Conservation (phyloP, 2,113 vertebrate genomes). For the Pseudolaguvia tuberculata region DNA sequence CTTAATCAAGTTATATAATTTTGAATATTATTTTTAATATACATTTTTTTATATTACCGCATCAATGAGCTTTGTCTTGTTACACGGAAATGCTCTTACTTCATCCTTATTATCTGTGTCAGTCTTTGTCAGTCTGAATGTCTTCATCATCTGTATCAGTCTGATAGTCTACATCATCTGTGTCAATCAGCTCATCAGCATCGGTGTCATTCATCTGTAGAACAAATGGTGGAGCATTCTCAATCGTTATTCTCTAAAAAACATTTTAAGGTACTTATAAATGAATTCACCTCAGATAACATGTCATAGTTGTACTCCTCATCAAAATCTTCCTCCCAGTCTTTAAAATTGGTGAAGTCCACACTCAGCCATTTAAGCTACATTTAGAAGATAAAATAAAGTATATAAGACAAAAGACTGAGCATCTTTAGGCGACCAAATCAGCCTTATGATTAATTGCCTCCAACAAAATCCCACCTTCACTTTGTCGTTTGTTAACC, state of each 20-base stretch:
- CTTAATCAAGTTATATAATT: too few relatives aligned
- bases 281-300: slow-evolving; percentile 84
- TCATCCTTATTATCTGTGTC: slow-evolving; percentile 58
- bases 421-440: neutral
- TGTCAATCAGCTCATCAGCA: slow-evolving; percentile 89
- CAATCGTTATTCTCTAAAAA: neutral
- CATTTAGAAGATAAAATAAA: neutral
- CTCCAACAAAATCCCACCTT: slow-evolving; percentile 69
- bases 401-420: too few relatives aligned
- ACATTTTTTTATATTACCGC: too few relatives aligned
- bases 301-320: slow-evolving; percentile 96
- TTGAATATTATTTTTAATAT: too few relatives aligned
- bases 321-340: slow-evolving; percentile 97
- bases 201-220: slow-evolving; percentile 96
- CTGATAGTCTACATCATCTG: slow-evolving; percentile 77
- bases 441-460: neutral
- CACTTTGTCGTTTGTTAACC: slow-evolving; percentile 92
- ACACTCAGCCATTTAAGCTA: slow-evolving; percentile 97
- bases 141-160: too few relatives aligned
- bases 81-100: slow-evolving; percentile 62
- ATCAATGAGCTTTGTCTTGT: neutral
- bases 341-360: slow-evolving; percentile 99
- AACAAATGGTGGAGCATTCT: neutral
- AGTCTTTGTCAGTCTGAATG: too few relatives aligned
- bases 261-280: neutral